Evolutionary conservation across 2,888 invertebrate genomes (phyloP), one percentile per base, ranked within the genome.

Genomic region (Caenorhabditis drosophilae): DNA sequence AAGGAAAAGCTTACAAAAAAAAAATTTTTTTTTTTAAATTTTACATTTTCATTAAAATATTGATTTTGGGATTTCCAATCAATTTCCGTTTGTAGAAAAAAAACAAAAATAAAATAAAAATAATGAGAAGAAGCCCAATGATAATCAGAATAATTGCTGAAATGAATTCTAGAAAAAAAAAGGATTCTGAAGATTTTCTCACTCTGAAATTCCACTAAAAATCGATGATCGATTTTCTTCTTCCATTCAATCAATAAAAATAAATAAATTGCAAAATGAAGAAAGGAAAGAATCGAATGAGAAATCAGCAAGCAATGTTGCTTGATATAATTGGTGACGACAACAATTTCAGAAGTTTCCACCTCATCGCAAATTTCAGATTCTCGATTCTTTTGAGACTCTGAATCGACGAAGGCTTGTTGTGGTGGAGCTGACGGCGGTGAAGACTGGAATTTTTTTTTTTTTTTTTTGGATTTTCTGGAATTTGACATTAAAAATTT

Each of bases 1-100:
- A n/a, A n/a, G 36, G 4, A n/a, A 36, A 36, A 7, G 4, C 36
- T 36, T 36, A 15, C 9, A 36, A 31, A 31, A 31, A 31, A 31
- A 12, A 31, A 31, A 6, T 31, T 31, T 31, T 31, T 31, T 31
- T 31, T 31, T 31, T 6, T 31, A 16, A 34, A n/a, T 35, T 20
- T 11, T 27, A 31, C 31, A 3, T 49, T 36, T 49, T 26, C 47
- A 31, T 15, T n/a, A 16, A 23, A 27, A 50, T 48, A 36, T 31
- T 53, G 53, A 53, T 40, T n/a, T 31, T 31, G 31, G 18, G 59
- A 52, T 31, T 52, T 49, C 2, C 48, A 26, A 7, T 53, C 49
- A 48, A 44, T 45, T 34, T 49, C 44, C 44, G 26, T n/a, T 59
- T 53, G 31, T 31, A 31, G 31, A 31, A 12, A 31, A 31, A 12